These are phyloP conservation scores for Hestina assimilis DNA, from an alignment of 1,140 invertebrate genomes.

Conservation along the genomic window DNA sequence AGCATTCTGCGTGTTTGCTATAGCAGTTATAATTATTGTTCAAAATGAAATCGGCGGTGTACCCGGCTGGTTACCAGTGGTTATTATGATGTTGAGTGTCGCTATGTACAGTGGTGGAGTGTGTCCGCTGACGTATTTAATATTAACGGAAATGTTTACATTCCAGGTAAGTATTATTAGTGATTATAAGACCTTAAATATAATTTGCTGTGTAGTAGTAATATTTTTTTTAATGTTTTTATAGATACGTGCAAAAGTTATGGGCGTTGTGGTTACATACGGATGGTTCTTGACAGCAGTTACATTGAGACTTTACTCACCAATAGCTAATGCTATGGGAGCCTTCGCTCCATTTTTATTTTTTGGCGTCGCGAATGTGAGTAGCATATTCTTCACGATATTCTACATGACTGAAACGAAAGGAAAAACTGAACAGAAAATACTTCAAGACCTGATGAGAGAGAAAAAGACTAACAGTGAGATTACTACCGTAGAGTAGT, in stretches of 20 bases:
- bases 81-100: constrained; percentile 38
- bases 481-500: not conserved
- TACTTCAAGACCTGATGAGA: constrained; percentile 15
- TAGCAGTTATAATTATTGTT: constrained; percentile 36
- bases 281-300: constrained; percentile 47
- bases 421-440: constrained; percentile 43
- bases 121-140: constrained; percentile 42
- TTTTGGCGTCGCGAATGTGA: constrained; percentile 37
- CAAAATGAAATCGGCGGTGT: constrained; percentile 28
- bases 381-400: constrained; percentile 30
- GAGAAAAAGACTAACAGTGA: not conserved
- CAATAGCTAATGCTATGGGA: constrained; percentile 37
- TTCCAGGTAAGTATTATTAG: constrained; percentile 40
- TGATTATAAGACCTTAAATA: not conserved
- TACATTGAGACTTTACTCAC: constrained; percentile 35
- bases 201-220: not conserved
- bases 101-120: constrained; percentile 43
- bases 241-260: constrained; percentile 58
- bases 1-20: constrained; percentile 17
- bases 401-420: constrained; percentile 44
- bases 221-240: constrained; percentile 22
- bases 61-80: constrained; percentile 46
- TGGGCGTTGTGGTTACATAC: constrained; percentile 40
- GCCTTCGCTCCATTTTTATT: constrained; percentile 39
- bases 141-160: constrained; percentile 57